These are phyloP conservation scores for Panurus biarmicus DNA, from an alignment of 2,113 vertebrate genomes.

Conservation along the genomic window DNA sequence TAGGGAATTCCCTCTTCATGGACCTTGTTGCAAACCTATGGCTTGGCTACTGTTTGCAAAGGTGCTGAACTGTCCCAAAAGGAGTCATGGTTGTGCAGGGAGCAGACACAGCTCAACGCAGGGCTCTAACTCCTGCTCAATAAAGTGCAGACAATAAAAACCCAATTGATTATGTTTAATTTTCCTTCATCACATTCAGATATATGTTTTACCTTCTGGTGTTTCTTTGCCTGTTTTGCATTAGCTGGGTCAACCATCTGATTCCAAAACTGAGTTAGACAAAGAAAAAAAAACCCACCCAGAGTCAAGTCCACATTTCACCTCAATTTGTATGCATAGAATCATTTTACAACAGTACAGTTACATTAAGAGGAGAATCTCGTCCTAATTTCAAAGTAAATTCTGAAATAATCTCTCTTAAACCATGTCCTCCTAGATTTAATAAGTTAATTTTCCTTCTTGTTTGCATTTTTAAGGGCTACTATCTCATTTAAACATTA, in stretches of 20 bases:
- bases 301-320: not conserved
- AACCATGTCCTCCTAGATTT: not conserved
- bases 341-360: not conserved
- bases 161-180: not conserved
- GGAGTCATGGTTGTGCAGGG: not conserved
- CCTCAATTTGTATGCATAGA: not conserved
- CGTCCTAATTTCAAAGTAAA: slow-evolving; percentile 1
- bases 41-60: not conserved
- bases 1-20: not conserved
- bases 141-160: not conserved
- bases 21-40: not conserved
- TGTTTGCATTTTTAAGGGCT: not conserved
- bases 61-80: not conserved
- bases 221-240: not conserved
- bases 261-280: not conserved
- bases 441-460: not conserved
- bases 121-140: not conserved
- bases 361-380: not conserved
- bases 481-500: not conserved
- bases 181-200: not conserved
- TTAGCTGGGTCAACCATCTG: not conserved
- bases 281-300: not conserved
- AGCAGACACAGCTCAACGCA: not conserved
- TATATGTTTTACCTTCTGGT: not conserved
- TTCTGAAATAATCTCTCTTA: not conserved